These are phyloP conservation scores for Psittacula derbiana DNA, from an alignment of 2,797 vertebrate genomes.

Conservation along the genomic window DNA sequence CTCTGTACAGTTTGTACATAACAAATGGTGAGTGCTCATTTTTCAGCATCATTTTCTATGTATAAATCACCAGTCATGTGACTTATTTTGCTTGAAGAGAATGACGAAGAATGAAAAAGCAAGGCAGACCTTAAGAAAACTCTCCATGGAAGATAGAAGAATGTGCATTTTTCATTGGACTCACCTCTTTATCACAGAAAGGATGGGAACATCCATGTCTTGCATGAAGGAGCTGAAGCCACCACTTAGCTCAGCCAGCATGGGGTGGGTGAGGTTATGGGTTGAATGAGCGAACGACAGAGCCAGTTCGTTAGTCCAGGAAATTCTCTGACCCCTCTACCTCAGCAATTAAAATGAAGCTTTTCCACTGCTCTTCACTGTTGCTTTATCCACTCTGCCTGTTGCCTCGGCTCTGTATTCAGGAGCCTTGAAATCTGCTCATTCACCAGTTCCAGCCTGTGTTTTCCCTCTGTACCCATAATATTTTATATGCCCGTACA, in stretches of 20 bases:
- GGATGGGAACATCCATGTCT: background rate
- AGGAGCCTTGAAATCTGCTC: background rate
- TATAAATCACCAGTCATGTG: background rate
- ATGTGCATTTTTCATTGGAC: background rate
- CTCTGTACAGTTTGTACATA: background rate
- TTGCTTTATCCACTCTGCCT: background rate
- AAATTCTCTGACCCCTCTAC: background rate
- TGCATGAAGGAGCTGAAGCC: background rate
- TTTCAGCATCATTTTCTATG: background rate
- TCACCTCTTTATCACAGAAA: background rate
- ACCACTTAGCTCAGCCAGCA: fast-evolving
- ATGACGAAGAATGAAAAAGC: fast-evolving
- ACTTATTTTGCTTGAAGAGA: background rate
- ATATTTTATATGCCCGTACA: background rate
- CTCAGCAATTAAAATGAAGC: background rate
- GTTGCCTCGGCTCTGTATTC: background rate
- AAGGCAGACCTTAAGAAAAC: background rate
- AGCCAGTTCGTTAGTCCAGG: background rate
- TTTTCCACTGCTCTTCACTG: background rate
- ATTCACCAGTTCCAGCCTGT: background rate
- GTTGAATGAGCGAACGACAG: background rate
- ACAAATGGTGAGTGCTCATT: background rate
- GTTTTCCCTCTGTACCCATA: background rate
- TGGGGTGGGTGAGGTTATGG: background rate
- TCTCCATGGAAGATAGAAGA: background rate